Percentiles rank a stretch among this genome's conserved stretches.
phyloP scores from a whole-genome alignment of 2,888 invertebrate genomes.

The Apamea sordens region DNA sequence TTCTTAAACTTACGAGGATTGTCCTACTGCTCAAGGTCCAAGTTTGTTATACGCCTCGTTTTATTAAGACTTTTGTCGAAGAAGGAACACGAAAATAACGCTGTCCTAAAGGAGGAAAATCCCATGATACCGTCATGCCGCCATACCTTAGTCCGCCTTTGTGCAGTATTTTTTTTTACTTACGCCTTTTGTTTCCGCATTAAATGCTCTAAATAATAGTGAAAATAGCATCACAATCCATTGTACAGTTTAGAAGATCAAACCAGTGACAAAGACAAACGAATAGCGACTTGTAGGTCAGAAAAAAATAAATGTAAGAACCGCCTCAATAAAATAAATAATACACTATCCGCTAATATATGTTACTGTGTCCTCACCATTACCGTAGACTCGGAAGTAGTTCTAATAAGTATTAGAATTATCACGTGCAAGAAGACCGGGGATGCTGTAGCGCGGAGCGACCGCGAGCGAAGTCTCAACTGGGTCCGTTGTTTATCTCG shows the following conservation, averaged over 20 bases:
- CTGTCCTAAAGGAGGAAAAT: neutral
- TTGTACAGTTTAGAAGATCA: neutral
- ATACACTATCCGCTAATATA: neutral
- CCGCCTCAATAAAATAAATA: neutral
- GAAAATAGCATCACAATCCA: neutral
- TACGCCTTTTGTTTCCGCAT: neutral
- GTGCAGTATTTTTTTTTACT: neutral
- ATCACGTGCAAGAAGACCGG: constrained; percentile 65
- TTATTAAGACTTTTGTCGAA: neutral
- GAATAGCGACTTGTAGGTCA: neutral
- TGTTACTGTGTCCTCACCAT: constrained; percentile 34
- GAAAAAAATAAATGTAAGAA: too few relatives aligned
- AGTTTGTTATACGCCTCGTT: neutral
- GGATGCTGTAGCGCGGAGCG: constrained; percentile 19
- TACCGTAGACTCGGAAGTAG: constrained; percentile 64
- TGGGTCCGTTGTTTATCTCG: constrained; percentile 15
- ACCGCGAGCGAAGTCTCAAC: constrained; percentile 22
- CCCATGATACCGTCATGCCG: neutral
- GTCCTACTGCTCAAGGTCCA: neutral
- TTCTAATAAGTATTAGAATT: constrained; percentile 78
- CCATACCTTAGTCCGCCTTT: neutral
- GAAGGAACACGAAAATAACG: neutral
- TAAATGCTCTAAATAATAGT: neutral
- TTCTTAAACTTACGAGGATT: neutral
- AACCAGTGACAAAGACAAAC: neutral